phyloP scores from a whole-genome alignment of 2,888 invertebrate genomes.

The Nymphalis c-album region DNA sequence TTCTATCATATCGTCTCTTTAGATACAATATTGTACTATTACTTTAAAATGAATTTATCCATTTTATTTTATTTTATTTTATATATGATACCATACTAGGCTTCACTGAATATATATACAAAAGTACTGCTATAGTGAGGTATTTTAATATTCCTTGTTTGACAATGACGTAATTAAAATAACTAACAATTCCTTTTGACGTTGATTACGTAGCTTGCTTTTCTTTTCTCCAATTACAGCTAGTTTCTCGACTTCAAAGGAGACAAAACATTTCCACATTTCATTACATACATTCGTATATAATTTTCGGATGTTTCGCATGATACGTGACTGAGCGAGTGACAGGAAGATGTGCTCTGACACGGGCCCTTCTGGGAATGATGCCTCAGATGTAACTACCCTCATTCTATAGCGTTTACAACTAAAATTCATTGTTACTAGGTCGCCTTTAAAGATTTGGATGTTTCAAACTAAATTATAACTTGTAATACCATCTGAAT shows the following conservation, averaged over 20 bases:
- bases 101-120: too few relatives aligned
- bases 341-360: not conserved
- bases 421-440: slow-evolving; percentile 17
- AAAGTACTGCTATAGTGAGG: too few relatives aligned
- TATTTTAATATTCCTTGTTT: too few relatives aligned
- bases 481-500: slow-evolving; percentile 38
- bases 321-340: slow-evolving; percentile 4
- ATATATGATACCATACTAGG: too few relatives aligned
- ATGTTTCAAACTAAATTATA: slow-evolving; percentile 40
- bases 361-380: slow-evolving; percentile 14
- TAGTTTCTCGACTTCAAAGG: not conserved
- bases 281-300: not conserved
- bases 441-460: slow-evolving; percentile 35
- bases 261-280: not conserved
- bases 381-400: slow-evolving; percentile 15
- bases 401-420: slow-evolving; percentile 12
- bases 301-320: not conserved
- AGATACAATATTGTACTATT: too few relatives aligned
- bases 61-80: too few relatives aligned
- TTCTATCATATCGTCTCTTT: too few relatives aligned
- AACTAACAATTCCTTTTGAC: not conserved
- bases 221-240: not conserved
- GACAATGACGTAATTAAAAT: too few relatives aligned
- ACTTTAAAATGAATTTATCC: too few relatives aligned
- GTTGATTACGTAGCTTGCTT: not conserved